Base-by-base conservation (phyloP, 2,888 invertebrate species). In the Mantis religiosa region DNA sequence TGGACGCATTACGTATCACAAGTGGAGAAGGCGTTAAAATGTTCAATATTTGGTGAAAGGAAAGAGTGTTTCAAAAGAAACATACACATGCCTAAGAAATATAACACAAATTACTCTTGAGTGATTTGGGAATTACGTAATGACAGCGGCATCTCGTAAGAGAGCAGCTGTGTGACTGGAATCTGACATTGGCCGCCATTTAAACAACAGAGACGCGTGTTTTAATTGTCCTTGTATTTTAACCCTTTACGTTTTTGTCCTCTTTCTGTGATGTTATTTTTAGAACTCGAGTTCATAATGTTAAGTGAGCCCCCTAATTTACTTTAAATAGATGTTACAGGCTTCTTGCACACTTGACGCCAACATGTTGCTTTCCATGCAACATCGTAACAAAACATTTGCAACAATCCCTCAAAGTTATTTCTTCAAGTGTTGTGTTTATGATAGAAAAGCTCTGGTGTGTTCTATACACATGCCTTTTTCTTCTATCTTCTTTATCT, bases 221-320 rank as follows among this genome's bases (percentile, higher is more conserved):
- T 27, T 85, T 30, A n/a, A 28, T 30, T 84, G 84, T 30, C 84
- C 84, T 47, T 47, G 47, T 85, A n/a, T 41, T 47, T 54, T 85
- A 54, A 85, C 85, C 41, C 3, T 14, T 54, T 3, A n/a, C 28
- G 25, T 34, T 34, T 84, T 84, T n/a, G 30, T 30, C 41, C 28
- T 4, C 28, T 84, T 41, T 15, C 47, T 54, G 7, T 27, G 27
- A 15, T 14, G 47, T 30, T 86, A 86, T 86, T 28, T 81, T 86
- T 86, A 86, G 86, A 81, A 25, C 81, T 28, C 15, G 86, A 28
- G 86, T 86, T 86, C 86, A 86, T 71, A 28, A 86, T 28, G 86
- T 86, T 86, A 86, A 86, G 20, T 86, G 25, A 86, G 15, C 12
- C 54, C 54, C 27, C 54, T 85, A 47, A 85, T 47, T 14, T 47